Percentiles rank a stretch among this genome's conserved stretches.
phyloP scores from a whole-genome alignment of 2,888 invertebrate species.

The Emmelina monodactyla region DNA sequence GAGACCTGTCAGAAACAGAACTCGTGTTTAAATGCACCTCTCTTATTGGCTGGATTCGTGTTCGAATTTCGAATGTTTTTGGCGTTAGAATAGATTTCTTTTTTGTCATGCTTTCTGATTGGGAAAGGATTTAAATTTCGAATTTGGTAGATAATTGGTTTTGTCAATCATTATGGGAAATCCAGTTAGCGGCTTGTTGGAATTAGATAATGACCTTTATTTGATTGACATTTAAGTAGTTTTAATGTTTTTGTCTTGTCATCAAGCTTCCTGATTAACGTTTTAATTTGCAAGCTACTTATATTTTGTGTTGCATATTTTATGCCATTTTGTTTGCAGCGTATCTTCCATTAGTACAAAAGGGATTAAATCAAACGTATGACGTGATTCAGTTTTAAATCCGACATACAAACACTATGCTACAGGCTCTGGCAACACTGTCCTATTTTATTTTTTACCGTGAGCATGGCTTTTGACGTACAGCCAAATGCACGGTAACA shows the following conservation, averaged over 20 bases:
- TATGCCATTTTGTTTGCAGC: not conserved
- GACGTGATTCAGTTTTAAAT: conserved; percentile 15
- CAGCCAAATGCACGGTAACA: too few species aligned
- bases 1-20: conserved; percentile 54
- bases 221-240: not conserved
- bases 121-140: conserved; percentile 27
- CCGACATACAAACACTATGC: too few species aligned
- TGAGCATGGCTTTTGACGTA: not conserved
- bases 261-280: not conserved
- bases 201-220: conserved; percentile 3
- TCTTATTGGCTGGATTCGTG: conserved; percentile 35
- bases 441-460: not conserved
- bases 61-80: conserved; percentile 36
- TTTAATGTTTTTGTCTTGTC: not conserved
- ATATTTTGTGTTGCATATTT: not conserved
- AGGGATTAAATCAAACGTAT: conserved; percentile 41
- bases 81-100: conserved; percentile 25
- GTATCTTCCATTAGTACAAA: conserved; percentile 46
- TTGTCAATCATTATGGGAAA: conserved; percentile 21
- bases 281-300: not conserved
- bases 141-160: conserved; percentile 27
- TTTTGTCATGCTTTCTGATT: conserved; percentile 27
- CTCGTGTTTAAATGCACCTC: conserved; percentile 47
- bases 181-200: conserved; percentile 2
- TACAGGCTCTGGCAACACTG: too few species aligned